These are phyloP conservation scores for Samia ricini DNA, from an alignment of 1,140 invertebrate genomes.

Conservation along the genomic window DNA sequence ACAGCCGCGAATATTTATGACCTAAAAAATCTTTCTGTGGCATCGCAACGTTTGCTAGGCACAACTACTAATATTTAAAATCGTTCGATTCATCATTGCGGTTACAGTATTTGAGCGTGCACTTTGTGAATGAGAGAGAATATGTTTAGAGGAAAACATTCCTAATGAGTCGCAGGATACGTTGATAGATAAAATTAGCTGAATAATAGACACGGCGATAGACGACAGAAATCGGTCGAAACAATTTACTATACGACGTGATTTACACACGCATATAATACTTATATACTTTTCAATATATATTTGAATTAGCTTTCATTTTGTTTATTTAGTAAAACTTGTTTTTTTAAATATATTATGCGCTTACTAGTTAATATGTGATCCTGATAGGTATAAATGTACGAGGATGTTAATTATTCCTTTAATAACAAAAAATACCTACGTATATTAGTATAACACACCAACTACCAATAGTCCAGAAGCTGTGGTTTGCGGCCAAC, in stretches of 20 bases:
- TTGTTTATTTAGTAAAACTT: too few relatives aligned
- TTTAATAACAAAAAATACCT: not conserved
- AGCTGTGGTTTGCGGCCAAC: slow-evolving; percentile 67
- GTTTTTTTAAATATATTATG: too few relatives aligned
- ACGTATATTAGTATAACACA: not conserved
- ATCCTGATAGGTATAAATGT: too few relatives aligned
- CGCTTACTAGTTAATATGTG: too few relatives aligned
- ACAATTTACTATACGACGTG: not conserved
- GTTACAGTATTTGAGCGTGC: slow-evolving; percentile 46
- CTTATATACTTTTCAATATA: too few relatives aligned
- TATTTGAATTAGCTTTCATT: too few relatives aligned
- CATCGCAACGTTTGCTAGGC: too few relatives aligned
- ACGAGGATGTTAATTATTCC: too few relatives aligned
- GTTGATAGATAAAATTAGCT: slow-evolving; percentile 36
- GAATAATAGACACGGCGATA: slow-evolving; percentile 31
- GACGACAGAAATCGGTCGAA: not conserved
- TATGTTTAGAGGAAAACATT: slow-evolving; percentile 46
- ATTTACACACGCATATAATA: too few relatives aligned
- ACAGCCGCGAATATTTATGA: too few relatives aligned
- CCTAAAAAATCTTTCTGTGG: too few relatives aligned
- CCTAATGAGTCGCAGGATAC: slow-evolving; percentile 55
- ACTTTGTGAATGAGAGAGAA: slow-evolving; percentile 50
- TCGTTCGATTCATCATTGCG: slow-evolving; percentile 28
- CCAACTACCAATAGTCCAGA: slow-evolving; percentile 35
- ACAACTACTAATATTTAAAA: not conserved